Evolutionary conservation across 2,797 vertebrate genomes (phyloP).

Genomic region (Alca torda): DNA sequence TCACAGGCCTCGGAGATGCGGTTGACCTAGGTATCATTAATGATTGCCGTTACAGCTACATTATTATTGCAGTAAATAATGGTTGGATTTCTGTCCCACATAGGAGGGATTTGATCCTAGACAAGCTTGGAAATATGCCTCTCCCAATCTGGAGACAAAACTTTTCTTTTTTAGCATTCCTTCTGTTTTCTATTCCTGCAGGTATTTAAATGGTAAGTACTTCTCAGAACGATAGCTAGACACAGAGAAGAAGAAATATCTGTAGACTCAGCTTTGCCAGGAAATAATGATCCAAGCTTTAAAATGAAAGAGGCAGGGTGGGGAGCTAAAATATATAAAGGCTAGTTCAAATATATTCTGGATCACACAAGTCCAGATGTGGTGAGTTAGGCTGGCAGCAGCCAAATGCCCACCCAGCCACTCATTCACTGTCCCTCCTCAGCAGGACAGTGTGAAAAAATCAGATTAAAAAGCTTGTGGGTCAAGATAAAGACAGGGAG

Average conservation of each 20-base stretch:
- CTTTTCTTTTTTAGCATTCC: background rate
- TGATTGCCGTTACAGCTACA: background rate
- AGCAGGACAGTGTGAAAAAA: background rate
- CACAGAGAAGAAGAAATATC: background rate
- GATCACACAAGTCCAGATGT: background rate
- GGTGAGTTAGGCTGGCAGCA: background rate
- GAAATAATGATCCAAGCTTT: background rate
- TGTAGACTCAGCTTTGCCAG: background rate
- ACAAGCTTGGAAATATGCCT: background rate
- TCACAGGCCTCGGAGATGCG: fast-evolving
- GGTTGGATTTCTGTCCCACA: background rate
- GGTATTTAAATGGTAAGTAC: background rate
- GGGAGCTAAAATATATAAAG: background rate
- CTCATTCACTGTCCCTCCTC: background rate
- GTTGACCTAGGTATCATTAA: background rate
- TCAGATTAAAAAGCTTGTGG: background rate
- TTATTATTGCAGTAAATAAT: background rate
- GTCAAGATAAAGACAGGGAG: background rate
- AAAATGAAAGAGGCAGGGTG: background rate
- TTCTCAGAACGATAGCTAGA: background rate
- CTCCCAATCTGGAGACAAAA: background rate
- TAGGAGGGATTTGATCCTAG: background rate
- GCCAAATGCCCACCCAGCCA: background rate
- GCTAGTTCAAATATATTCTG: background rate
- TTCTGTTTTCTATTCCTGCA: background rate